Evolutionary conservation across 2,797 vertebrate genomes (phyloP), one percentile per base, ranked within the genome.

Genomic region (Xyrichtys novacula): DNA sequence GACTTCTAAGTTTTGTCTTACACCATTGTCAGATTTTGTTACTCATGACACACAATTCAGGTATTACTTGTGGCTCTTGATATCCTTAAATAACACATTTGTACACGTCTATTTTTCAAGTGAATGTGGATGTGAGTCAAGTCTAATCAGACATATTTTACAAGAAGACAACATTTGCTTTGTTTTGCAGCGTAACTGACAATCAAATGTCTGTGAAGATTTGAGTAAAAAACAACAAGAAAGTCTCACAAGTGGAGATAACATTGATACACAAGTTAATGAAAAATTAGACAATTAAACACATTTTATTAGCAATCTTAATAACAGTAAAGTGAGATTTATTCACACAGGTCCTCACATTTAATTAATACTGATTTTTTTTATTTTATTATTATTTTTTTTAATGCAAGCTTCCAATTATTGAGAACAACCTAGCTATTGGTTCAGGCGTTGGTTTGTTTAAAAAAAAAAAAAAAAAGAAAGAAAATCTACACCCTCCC

Each of bases 401-500:
- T 25, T 57, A 39, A 17, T n/a, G n/a, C 32, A 32, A 32, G 31
- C 3, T 15, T 22, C 40, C 1, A 7, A 25, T 62, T 46, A 11
- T 32, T 23, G 40, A 23, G 11, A 58, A 39, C 15, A 16, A 23
- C 55, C 28, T 31, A 4, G 0, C 20, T 44, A 60, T 34, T 46
- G 6, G 7, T 26, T 48, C 16, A 16, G 17, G 17, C 7, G 16
- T 22, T 44, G 5, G 38, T 47, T 61, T 52, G 40, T 60, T 32
- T 52, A 46, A 65, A 61, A 40, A 67, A 11, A 65, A 62, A 16
- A 29, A 65, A 62, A 16, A 29, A 46, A 65, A 61, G 36, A 67
- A 11, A 65, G 57, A 16, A 29, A n/a, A 3, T 48, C 7, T 7
- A 25, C 22, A 36, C 5, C 12, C 10, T 25, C 32, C 5, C 36